These are phyloP conservation scores for Chironomus riparius DNA, from an alignment of 2,888 invertebrate genomes.

Conservation along the genomic window DNA sequence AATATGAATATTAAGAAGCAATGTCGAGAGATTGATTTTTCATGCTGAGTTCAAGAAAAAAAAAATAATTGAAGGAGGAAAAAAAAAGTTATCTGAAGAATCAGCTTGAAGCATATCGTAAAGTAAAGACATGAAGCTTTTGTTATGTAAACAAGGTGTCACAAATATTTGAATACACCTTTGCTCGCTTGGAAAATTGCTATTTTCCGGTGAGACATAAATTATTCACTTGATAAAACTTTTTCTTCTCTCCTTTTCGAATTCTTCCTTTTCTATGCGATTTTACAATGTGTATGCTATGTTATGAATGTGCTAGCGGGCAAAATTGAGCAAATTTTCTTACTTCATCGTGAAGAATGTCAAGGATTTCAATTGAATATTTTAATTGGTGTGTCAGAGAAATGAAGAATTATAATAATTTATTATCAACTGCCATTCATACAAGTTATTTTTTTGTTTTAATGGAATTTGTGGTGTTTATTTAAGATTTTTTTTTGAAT, in stretches of 20 bases:
- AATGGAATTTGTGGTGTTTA: no score
- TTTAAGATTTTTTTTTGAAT: no score
- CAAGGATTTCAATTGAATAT: no score
- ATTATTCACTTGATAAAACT: constrained; percentile 8
- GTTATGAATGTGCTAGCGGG: no score
- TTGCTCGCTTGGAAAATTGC: constrained; percentile 12
- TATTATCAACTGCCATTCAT: no score
- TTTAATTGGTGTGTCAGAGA: no score
- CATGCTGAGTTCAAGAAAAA: neutral
- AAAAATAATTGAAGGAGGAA: neutral
- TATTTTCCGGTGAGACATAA: constrained; percentile 26
- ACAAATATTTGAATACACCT: constrained; percentile 21
- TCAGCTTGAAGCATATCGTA: neutral
- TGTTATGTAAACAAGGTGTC: constrained; percentile 24
- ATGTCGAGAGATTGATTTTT: neutral
- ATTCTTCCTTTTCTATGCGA: neutral
- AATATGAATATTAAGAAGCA: neutral
- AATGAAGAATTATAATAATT: no score
- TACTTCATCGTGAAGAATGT: no score
- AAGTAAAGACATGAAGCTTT: neutral
- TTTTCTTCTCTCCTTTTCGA: neutral
- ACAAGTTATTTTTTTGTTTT: no score
- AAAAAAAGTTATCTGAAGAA: neutral
- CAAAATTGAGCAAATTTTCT: no score
- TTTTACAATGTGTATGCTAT: no score